phyloP scores from a whole-genome alignment of 2,888 invertebrate species.

The Cerceris ruficornis region DNA sequence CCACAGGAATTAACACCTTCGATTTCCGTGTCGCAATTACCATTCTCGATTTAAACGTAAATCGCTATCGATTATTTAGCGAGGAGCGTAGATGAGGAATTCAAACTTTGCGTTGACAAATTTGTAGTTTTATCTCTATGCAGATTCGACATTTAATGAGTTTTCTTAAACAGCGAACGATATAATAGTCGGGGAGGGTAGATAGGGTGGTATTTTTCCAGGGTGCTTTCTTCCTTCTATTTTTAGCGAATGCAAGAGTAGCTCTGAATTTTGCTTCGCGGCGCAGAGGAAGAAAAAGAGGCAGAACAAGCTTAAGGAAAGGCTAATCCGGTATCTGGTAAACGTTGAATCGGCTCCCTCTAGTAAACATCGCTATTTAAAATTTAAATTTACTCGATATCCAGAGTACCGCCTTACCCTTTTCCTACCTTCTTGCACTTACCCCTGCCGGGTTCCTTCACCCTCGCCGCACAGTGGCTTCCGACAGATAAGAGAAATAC shows the following conservation, averaged over 20 bases:
- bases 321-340: constrained; percentile 68
- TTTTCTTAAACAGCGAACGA: too few species aligned
- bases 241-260: constrained; percentile 12
- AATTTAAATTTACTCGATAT: constrained; percentile 72
- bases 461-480: constrained; percentile 49
- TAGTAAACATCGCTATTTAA: constrained; percentile 71
- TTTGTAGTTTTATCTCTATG: not conserved
- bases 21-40: constrained; percentile 16
- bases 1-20: constrained; percentile 28
- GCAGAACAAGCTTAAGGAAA: constrained; percentile 50
- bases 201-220: too few species aligned
- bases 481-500: constrained; percentile 66
- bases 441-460: constrained; percentile 36
- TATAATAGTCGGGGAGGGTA: too few species aligned
- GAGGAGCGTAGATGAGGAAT: not conserved
- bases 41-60: constrained; percentile 14
- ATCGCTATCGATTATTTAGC: not conserved
- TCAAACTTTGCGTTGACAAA: not conserved
- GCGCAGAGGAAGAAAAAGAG: constrained; percentile 16
- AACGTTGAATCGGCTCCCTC: constrained; percentile 61
- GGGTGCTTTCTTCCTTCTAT: not conserved
- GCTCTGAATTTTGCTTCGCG: constrained; percentile 22
- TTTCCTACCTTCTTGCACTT: constrained; percentile 45
- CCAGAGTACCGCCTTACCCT: constrained; percentile 49
- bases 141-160: too few species aligned